A percentile compares a stretch with the other conserved stretches of the same genome.
Evolutionary conservation across 2,888 invertebrate species (phyloP).

Genomic region (Nymphalis c-album): DNA sequence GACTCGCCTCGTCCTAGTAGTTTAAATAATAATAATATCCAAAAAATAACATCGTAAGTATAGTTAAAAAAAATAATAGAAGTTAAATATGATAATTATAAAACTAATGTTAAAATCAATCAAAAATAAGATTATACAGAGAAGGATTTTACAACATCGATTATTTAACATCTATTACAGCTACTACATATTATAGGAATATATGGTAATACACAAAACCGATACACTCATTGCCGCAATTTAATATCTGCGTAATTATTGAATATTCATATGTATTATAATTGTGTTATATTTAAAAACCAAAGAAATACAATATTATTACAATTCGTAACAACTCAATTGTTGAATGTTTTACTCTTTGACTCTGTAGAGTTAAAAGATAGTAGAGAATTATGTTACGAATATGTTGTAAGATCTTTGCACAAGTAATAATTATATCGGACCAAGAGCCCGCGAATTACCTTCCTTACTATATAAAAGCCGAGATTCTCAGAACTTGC

Average conservation of each 20-base stretch:
- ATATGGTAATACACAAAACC: constrained; percentile 20
- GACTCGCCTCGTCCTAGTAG: not conserved
- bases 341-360: not conserved
- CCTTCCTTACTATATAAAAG: too few relatives aligned
- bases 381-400: not conserved
- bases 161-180: constrained; percentile 23
- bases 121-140: constrained; percentile 13
- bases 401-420: not conserved
- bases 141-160: constrained; percentile 22
- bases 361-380: not conserved
- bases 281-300: not conserved
- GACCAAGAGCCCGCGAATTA: too few relatives aligned
- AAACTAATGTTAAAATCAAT: constrained; percentile 4
- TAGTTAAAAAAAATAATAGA: constrained; percentile 14
- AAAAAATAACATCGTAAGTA: constrained; percentile 6
- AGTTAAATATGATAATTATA: constrained; percentile 14
- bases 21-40: constrained; percentile 1
- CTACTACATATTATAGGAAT: constrained; percentile 24
- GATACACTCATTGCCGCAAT: constrained; percentile 3
- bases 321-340: not conserved
- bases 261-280: not conserved
- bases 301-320: not conserved
- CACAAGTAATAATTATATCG: not conserved
- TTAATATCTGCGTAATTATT: constrained; percentile 1
- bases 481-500: too few relatives aligned